Percentiles rank a stretch among this genome's conserved stretches.
Conservation (phyloP, 2,888 invertebrate species). For the Sarcophaga variegata region DNA sequence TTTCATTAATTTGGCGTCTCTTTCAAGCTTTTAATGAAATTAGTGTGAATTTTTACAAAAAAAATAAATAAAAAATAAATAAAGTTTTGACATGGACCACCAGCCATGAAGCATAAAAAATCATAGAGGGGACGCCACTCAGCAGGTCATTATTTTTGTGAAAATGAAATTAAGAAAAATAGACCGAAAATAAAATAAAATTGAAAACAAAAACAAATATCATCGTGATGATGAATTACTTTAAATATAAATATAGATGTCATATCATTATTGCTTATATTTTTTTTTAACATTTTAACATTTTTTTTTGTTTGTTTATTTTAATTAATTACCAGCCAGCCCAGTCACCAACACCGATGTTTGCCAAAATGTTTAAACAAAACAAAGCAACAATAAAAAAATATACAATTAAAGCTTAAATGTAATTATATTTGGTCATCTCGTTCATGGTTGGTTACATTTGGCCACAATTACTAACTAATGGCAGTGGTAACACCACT, state of each 20-base stretch:
- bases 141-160: constrained; percentile 25
- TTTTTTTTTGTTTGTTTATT: constrained; percentile 12
- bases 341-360: neutral
- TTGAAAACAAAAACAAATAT: neutral
- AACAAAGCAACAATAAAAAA: neutral
- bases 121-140: neutral
- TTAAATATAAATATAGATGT: constrained; percentile 34
- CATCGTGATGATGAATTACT: constrained; percentile 16
- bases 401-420: constrained; percentile 49
- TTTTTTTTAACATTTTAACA: neutral
- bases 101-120: constrained; percentile 3
- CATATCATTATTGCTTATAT: constrained; percentile 11
- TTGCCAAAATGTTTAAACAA: constrained; percentile 39
- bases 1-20: neutral
- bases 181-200: neutral
- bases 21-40: neutral
- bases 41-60: neutral
- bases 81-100: neutral
- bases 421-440: constrained; percentile 53
- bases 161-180: neutral
- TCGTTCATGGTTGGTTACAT: constrained; percentile 54
- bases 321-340: constrained; percentile 46
- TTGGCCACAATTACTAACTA: constrained; percentile 30
- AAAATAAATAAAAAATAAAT: neutral
- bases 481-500: neutral